Evolutionary conservation across 2,113 vertebrate genomes (phyloP).

Genomic region (Scomber japonicus): DNA sequence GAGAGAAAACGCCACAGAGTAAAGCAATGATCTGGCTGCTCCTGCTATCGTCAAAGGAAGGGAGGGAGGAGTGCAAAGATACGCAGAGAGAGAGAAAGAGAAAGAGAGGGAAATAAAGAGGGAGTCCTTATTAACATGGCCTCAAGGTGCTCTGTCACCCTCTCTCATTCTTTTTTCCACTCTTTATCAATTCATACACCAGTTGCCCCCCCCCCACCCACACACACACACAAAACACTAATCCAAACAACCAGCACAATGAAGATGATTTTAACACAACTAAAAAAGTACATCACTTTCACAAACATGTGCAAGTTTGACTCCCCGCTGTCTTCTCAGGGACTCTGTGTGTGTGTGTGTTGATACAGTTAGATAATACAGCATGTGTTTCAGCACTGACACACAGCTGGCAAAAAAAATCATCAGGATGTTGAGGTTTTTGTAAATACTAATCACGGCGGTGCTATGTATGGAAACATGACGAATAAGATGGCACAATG

Average conservation of each 20-base stretch:
- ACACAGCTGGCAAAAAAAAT: constrained; percentile 37
- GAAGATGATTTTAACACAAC: constrained; percentile 11
- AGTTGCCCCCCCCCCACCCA: constrained; percentile 27
- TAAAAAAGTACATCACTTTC: neutral
- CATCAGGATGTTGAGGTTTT: neutral
- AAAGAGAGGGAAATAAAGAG: constrained; percentile 32
- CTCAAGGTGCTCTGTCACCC: constrained; percentile 56
- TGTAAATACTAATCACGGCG: neutral
- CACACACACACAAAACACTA: constrained; percentile 46
- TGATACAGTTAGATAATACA: constrained; percentile 22
- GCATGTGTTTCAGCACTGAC: constrained; percentile 30
- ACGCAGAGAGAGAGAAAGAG: constrained; percentile 7
- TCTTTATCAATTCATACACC: constrained; percentile 50
- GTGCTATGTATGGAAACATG: constrained; percentile 15
- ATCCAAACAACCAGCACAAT: constrained; percentile 48
- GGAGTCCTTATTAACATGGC: constrained; percentile 68
- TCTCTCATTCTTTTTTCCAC: constrained; percentile 47
- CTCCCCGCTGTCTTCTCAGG: neutral
- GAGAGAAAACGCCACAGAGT: constrained; percentile 57
- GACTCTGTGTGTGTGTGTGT: neutral
- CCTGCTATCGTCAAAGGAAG: constrained; percentile 71
- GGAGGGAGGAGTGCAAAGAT: constrained; percentile 60
- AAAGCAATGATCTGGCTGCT: constrained; percentile 77
- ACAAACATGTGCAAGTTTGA: neutral
- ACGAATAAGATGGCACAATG: constrained; percentile 20